Conservation (phyloP, 2,888 invertebrate species). For the Sarcophaga variegata region DNA sequence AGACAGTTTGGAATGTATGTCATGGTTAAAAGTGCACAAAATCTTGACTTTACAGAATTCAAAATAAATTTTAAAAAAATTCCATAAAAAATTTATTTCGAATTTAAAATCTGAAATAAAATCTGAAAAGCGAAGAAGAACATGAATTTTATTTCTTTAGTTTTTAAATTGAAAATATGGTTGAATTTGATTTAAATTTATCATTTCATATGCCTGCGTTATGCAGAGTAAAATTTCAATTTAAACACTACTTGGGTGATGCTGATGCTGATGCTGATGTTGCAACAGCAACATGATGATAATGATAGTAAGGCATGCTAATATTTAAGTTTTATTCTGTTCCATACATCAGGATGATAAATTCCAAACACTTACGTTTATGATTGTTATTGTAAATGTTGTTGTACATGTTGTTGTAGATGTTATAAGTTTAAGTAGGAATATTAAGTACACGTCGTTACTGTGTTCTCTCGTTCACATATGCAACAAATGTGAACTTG, state of each 20-base stretch:
- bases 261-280: neutral
- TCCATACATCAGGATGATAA: conserved; percentile 17
- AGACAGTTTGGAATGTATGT: conserved; percentile 52
- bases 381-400: conserved; percentile 38
- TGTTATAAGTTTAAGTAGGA: conserved; percentile 40
- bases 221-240: conserved; percentile 15
- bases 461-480: conserved; percentile 36
- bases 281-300: no score
- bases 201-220: neutral
- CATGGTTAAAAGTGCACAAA: conserved; percentile 54
- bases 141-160: no score
- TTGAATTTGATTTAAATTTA: conserved; percentile 9
- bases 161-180: no score
- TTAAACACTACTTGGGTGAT: conserved; percentile 39
- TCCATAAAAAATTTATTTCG: neutral
- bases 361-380: conserved; percentile 24
- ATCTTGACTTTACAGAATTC: conserved; percentile 34
- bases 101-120: neutral
- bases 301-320: conserved; percentile 15
- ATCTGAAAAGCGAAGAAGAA: neutral
- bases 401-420: conserved; percentile 2
- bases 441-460: conserved; percentile 59
- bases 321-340: conserved; percentile 33
- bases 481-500: conserved; percentile 58
- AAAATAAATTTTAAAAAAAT: neutral